phyloP scores from a whole-genome alignment of 2,888 invertebrate species.

The Congeria kusceri region DNA sequence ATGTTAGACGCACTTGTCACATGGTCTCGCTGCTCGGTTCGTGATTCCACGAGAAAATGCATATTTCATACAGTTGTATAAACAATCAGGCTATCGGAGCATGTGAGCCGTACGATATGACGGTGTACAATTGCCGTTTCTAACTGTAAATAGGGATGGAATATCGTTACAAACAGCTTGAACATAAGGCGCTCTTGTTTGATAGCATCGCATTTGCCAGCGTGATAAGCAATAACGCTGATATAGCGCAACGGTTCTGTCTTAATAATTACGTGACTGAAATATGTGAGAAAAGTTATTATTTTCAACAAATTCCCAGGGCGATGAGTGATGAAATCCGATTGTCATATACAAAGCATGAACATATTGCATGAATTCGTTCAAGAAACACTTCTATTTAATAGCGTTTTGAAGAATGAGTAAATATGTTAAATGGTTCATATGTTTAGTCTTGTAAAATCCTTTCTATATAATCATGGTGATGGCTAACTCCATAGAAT shows the following conservation, averaged over 20 bases:
- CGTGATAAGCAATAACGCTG: conserved; percentile 23
- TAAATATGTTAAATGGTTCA: too few species aligned
- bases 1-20: conserved; percentile 26
- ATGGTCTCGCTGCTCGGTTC: background rate
- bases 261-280: conserved; percentile 21
- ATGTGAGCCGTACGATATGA: conserved; percentile 31
- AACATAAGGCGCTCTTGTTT: conserved; percentile 44
- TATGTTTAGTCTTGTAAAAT: too few species aligned
- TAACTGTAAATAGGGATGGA: too few species aligned
- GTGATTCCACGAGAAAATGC: too few species aligned
- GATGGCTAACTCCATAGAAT: background rate
- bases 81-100: conserved; percentile 52
- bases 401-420: too few species aligned
- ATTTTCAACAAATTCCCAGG: conserved; percentile 24
- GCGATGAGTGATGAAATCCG: conserved; percentile 13
- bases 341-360: background rate
- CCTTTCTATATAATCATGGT: too few species aligned
- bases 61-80: conserved; percentile 37
- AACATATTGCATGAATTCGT: background rate
- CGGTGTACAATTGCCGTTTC: conserved; percentile 11
- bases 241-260: conserved; percentile 10
- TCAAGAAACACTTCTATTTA: too few species aligned
- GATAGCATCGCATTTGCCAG: conserved; percentile 42
- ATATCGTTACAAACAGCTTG: conserved; percentile 1
- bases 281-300: conserved; percentile 9